phyloP scores from a whole-genome alignment of 2,113 vertebrate species.

The Nothocercus nigrocapillus region DNA sequence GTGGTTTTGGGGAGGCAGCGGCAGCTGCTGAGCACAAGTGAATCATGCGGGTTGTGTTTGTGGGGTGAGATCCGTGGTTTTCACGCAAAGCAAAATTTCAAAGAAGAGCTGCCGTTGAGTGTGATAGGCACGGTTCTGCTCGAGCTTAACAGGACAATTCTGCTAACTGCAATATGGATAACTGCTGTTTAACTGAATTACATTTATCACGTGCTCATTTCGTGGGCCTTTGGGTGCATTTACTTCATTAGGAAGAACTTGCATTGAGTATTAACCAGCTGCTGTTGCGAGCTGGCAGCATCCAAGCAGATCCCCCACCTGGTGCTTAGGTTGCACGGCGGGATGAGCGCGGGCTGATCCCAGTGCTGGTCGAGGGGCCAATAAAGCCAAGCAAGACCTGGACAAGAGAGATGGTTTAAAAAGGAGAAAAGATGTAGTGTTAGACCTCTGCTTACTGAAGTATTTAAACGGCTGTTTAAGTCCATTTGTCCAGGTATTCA shows the following conservation, averaged over 20 bases:
- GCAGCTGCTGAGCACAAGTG: not conserved
- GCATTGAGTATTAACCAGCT: slow-evolving; percentile 46
- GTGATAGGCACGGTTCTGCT: slow-evolving; percentile 7
- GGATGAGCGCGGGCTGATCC: not conserved
- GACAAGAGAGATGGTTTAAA: not conserved
- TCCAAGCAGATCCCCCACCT: not conserved
- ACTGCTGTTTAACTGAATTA: slow-evolving; percentile 48
- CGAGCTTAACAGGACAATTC: slow-evolving; percentile 37
- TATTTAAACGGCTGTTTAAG: not conserved
- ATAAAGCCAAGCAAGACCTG: not conserved
- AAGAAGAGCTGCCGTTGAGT: not conserved
- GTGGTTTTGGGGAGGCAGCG: not conserved
- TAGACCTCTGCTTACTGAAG: not conserved
- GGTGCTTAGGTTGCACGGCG: fast-evolving
- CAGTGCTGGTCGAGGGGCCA: not conserved
- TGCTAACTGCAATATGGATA: slow-evolving; percentile 28
- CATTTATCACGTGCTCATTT: slow-evolving; percentile 39
- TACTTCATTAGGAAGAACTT: slow-evolving; percentile 53
- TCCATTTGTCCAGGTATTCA: not conserved
- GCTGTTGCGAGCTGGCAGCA: slow-evolving; percentile 41
- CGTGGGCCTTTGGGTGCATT: slow-evolving; percentile 62
- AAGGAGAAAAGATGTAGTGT: not conserved
- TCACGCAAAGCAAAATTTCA: not conserved
- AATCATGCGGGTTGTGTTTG: not conserved
- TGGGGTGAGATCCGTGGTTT: not conserved